Evolutionary conservation across 2,113 vertebrate genomes (phyloP).

Genomic region (Tachysurus fulvidraco): DNA sequence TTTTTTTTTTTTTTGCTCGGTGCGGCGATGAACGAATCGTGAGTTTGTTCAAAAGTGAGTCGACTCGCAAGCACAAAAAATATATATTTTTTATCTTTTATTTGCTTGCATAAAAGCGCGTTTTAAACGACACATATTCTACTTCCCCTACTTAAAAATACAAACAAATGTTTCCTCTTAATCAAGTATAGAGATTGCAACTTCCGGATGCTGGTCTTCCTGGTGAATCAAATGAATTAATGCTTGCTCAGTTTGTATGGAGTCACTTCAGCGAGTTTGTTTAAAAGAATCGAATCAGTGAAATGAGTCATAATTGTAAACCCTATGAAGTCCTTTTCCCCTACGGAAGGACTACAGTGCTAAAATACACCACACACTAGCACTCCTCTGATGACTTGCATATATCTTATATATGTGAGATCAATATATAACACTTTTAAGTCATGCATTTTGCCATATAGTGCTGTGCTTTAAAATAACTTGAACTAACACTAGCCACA

Average conservation of each 20-base stretch:
- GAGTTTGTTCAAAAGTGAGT: not conserved
- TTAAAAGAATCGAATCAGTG: not conserved
- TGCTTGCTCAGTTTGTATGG: not conserved
- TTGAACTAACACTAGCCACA: not conserved
- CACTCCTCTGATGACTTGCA: not conserved
- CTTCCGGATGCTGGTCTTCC: not conserved
- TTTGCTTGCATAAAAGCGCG: not conserved
- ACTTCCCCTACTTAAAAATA: not conserved
- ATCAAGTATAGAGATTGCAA: not conserved
- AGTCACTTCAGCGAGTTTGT: not conserved
- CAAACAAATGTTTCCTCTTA: not conserved
- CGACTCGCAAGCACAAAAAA: not conserved
- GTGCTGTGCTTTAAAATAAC: not conserved
- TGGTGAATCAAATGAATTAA: not conserved
- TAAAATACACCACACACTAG: not conserved
- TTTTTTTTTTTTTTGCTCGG: not conserved
- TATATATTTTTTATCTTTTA: not conserved
- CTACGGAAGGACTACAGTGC: not conserved
- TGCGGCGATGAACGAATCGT: not conserved
- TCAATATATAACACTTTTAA: not conserved
- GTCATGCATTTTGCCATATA: not conserved
- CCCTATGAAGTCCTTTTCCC: not conserved
- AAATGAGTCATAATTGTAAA: not conserved
- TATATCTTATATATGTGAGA: not conserved
- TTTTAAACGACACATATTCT: not conserved